Evolutionary conservation across 2,797 vertebrate genomes (phyloP), one percentile per base, ranked within the genome.

Genomic region (Argentina silus): DNA sequence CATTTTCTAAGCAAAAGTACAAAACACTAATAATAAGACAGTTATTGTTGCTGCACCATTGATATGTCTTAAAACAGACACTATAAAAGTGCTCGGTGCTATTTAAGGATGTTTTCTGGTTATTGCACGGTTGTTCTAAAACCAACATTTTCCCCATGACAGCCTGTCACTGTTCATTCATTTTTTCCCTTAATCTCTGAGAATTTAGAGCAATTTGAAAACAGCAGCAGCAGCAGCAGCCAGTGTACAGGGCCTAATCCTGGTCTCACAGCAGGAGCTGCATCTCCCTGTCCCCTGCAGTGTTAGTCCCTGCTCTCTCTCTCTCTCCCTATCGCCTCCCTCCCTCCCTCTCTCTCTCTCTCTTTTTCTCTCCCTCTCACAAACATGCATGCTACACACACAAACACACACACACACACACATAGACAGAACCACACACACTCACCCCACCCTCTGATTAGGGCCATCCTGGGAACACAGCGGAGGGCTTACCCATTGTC

Each of bases 151-250:
- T 63, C 68, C 72, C 53, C 15, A 51, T 75, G 69, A 80, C 72
- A 17, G 64, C 61, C 73, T 72, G 64, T 80, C 42, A 44, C 50
- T 69, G 64, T 70, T 75, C 85, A 83, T 81, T 90, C 83, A 88
- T 88, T 90, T 80, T 88, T 90, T 80, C 75, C 47, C 83, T 87
- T 93, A 94, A 94, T 94, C 93, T 93, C 91, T 81, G 85, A 83
- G 88, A 91, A 92, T 93, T 89, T 90, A 89, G 89, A 94, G 92
- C 90, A 90, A 90, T 93, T 89, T 91, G 84, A 87, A 84, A 88
- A 89, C 83, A 89, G 86, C 86, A 85, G 85, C 87, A 77, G 86
- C 84, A 78, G 83, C 77, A 80, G 77, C 86, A 84, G 85, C 83
- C 82, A 87, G 76, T 66, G 80, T 78, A 76, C 86, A 87, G 75